A percentile compares a stretch with the other conserved stretches of the same genome.
Evolutionary conservation across 2,888 invertebrate genomes (phyloP).

Genomic region (Buathra laborator): DNA sequence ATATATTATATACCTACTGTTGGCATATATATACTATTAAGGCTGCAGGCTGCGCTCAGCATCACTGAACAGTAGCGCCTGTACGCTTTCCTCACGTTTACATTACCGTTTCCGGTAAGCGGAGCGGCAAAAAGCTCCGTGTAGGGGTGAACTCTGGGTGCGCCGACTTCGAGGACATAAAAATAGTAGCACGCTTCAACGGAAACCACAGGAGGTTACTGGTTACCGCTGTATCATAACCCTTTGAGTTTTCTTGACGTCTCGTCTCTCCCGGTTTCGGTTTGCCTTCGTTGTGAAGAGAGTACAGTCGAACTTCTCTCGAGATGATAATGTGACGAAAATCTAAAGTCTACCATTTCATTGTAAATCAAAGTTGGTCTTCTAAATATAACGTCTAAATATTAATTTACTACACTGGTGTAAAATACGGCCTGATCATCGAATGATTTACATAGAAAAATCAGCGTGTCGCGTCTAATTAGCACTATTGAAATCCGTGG

Average conservation of each 20-base stretch:
- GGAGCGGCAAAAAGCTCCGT: slow-evolving; percentile 44
- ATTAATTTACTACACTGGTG: no score
- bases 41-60: background rate
- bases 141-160: slow-evolving; percentile 43
- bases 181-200: slow-evolving; percentile 64
- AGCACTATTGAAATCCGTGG: no score
- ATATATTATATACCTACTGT: no score
- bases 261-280: slow-evolving; percentile 1
- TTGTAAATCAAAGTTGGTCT: background rate
- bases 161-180: slow-evolving; percentile 62
- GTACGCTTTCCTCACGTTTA: slow-evolving; percentile 59
- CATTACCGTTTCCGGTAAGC: slow-evolving; percentile 69
- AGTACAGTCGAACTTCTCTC: slow-evolving; percentile 4
- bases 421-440: no score
- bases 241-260: slow-evolving; percentile 36
- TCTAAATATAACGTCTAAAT: no score
- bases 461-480: no score
- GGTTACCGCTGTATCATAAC: slow-evolving; percentile 42
- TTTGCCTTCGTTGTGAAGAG: background rate
- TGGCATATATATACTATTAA: background rate
- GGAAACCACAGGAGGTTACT: slow-evolving; percentile 59
- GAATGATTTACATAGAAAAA: no score
- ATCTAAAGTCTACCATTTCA: background rate
- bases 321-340: background rate
- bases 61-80: slow-evolving; percentile 8